These are phyloP conservation scores for Pyrrhia umbra DNA, from an alignment of 2,888 invertebrate genomes.

Conservation along the genomic window DNA sequence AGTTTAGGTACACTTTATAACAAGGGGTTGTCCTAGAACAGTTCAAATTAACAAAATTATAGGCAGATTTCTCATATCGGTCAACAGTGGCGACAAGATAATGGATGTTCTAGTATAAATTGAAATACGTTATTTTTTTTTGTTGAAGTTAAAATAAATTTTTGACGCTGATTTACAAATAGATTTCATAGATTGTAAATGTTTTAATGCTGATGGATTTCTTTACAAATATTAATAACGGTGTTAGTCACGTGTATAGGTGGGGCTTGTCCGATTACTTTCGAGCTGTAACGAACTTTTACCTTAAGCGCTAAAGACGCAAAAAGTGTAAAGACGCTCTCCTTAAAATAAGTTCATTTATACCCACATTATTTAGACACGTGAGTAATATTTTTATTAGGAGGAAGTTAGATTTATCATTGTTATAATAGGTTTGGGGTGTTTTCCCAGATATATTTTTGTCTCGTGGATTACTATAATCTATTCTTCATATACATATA, in stretches of 20 bases:
- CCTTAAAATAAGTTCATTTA: background rate
- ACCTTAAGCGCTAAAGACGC: background rate
- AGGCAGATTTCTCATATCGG: constrained; percentile 41
- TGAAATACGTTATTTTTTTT: constrained; percentile 12
- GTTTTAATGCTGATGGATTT: too few species aligned
- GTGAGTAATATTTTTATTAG: background rate
- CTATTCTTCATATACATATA: too few species aligned
- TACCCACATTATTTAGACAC: background rate
- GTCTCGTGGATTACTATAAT: too few species aligned
- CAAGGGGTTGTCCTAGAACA: constrained; percentile 16
- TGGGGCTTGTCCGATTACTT: too few species aligned
- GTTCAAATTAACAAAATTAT: constrained; percentile 9
- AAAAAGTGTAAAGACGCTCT: background rate
- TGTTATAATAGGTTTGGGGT: background rate
- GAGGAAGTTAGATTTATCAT: constrained; percentile 15
- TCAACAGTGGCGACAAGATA: constrained; percentile 35
- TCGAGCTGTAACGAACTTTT: too few species aligned
- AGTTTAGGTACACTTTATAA: constrained; percentile 33
- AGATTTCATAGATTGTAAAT: constrained; percentile 12
- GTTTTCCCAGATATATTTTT: too few species aligned
- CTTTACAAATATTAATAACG: background rate
- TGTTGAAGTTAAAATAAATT: constrained; percentile 18
- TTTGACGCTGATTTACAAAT: constrained; percentile 30
- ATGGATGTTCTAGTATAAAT: constrained; percentile 33
- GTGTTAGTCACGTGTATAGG: background rate